Evolutionary conservation across 1,140 invertebrate genomes (phyloP), one percentile per base, ranked within the genome.

Genomic region (Lordiphosa mommai): DNA sequence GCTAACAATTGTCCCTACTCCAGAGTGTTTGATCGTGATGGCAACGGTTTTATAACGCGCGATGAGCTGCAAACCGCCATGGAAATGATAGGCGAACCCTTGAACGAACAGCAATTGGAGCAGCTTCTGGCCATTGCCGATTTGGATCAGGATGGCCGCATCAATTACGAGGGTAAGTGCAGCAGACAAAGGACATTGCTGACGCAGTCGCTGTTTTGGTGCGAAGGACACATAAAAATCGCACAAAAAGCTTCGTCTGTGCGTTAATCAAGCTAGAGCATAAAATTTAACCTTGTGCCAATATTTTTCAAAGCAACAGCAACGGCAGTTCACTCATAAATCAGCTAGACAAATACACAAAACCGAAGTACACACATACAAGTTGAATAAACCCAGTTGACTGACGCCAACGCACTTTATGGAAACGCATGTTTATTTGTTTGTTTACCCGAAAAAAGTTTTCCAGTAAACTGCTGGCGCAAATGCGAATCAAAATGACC

Each of bases 1-100:
- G 7, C 36, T 37, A 38, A 44, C 20, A 47, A 29, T 51, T 23
- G n/a, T n/a, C 33, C 4, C n/a, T 10, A 40, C 84, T 70, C 2
- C 84, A 92, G 93, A 80, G 94, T 95, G 44, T 95, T 95, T 87
- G 94, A 95, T 89, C 91, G 93, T 43, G 94, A 95, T 77, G 91
- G 92, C 64, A 94, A 95, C 88, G 94, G 94, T 2, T 95, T 92
- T 80, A 95, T 95, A 72, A 94, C 93, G 32, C 90, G 93, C 84
- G 93, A 94, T 80, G 94, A 95, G 89, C 88, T 95, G 29, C 91
- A 92, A 76, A 90, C 91, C 48, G 94, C 94, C 7, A 93, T 95
- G 91, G 93, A 95, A 89, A 93, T 94, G 90, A 95, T 95, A 71
- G 94, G 93, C 29, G 94, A 95, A 89, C 91, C 91, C 2, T 91